Percentiles rank a stretch among this genome's conserved stretches.
phyloP scores from a whole-genome alignment of 2,888 invertebrate species.

The Steinernema scapterisci region DNA sequence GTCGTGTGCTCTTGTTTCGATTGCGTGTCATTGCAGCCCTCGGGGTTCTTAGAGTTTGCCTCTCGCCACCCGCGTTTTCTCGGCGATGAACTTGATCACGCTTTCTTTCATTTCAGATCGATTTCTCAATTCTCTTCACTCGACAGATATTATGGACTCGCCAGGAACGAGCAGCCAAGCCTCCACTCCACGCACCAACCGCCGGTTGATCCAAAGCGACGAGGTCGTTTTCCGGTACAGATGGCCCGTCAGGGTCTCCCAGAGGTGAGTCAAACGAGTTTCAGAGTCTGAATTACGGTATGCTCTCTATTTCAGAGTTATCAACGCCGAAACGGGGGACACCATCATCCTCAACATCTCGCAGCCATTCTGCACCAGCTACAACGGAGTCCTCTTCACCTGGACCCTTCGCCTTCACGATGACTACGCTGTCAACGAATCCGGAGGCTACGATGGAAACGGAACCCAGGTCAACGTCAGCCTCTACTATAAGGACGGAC shows the following conservation, averaged over 20 bases:
- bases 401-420: conserved; percentile 61
- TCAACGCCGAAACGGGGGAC: conserved; percentile 52
- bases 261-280: conserved; percentile 33
- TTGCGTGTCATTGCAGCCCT: conserved; percentile 11
- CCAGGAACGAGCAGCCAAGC: conserved; percentile 27
- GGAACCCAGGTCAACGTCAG: conserved; percentile 53
- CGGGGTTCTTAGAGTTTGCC: background rate
- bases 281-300: background rate
- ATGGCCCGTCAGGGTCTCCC: conserved; percentile 41
- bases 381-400: conserved; percentile 65
- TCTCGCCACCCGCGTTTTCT: background rate
- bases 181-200: conserved; percentile 1
- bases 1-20: background rate
- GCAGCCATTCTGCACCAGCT: conserved; percentile 63
- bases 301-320: conserved; percentile 48
- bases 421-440: conserved; percentile 42
- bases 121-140: background rate
- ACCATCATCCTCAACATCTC: conserved; percentile 61
- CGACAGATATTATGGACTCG: conserved; percentile 1
- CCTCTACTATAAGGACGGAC: conserved; percentile 65
- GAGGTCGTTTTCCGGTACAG: conserved; percentile 41
- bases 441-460: conserved; percentile 34
- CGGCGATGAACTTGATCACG: background rate
- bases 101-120: background rate
- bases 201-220: conserved; percentile 31